phyloP scores from a whole-genome alignment of 2,113 vertebrate genomes.

The Scolopax mira region DNA sequence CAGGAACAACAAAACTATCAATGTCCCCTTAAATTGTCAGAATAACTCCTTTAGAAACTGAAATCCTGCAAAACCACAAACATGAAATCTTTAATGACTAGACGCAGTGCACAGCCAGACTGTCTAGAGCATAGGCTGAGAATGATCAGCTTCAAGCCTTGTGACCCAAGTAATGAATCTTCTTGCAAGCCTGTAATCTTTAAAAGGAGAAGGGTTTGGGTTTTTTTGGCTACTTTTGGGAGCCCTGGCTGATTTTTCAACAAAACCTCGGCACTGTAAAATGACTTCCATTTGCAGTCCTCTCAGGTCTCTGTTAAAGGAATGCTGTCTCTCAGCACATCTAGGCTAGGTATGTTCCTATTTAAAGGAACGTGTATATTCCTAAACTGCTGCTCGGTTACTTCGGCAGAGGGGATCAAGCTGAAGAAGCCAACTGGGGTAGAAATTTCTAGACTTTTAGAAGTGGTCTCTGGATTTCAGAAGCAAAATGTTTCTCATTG shows the following conservation, averaged over 20 bases:
- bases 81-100: neutral
- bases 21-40: neutral
- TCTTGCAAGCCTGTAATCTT: slow-evolving; percentile 21
- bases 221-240: neutral
- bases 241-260: neutral
- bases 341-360: neutral
- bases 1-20: neutral
- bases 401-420: neutral
- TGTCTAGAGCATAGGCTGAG: slow-evolving; percentile 45
- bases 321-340: neutral
- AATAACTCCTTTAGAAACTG: neutral
- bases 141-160: slow-evolving; percentile 29
- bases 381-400: neutral
- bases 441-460: neutral
- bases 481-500: slow-evolving; percentile 44
- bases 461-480: slow-evolving; percentile 16
- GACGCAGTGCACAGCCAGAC: neutral
- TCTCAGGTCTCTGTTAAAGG: neutral
- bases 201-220: neutral
- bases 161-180: slow-evolving; percentile 46
- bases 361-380: too few species aligned
- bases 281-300: neutral
- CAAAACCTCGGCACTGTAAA: neutral
- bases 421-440: neutral
- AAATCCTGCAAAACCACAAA: slow-evolving; percentile 38